These are phyloP conservation scores for Exocentrus adspersus DNA, from an alignment of 2,888 invertebrate genomes.

Conservation along the genomic window DNA sequence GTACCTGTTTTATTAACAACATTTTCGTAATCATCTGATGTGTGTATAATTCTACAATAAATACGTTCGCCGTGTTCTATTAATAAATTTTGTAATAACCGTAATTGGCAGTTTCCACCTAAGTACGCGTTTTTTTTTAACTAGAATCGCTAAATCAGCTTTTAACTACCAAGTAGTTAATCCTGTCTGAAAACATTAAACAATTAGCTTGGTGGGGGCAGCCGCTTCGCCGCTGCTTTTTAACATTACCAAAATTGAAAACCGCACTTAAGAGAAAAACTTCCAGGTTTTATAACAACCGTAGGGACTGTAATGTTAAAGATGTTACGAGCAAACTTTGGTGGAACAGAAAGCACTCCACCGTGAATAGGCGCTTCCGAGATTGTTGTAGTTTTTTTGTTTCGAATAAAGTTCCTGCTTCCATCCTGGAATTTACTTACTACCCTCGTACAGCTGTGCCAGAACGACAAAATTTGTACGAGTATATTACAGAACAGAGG, in stretches of 20 bases:
- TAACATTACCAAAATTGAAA: conserved; percentile 13
- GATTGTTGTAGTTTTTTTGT: neutral
- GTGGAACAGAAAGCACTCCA: neutral
- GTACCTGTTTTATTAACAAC: no score
- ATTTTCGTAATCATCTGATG: no score
- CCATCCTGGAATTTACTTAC: neutral
- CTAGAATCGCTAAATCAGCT: no score
- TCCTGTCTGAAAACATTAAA: neutral
- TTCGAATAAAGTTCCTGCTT: neutral
- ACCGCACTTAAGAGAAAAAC: conserved; percentile 11
- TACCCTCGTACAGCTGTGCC: neutral
- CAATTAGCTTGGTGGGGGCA: neutral
- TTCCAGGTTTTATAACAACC: conserved; percentile 2
- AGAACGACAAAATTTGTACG: no score
- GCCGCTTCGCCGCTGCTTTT: neutral
- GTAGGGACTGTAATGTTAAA: neutral
- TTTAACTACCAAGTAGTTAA: no score
- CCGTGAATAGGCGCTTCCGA: neutral
- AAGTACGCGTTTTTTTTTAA: no score
- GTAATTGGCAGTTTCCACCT: no score
- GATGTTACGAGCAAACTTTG: conserved; percentile 7
- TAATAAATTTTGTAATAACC: no score
- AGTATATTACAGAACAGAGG: no score
- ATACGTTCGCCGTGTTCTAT: no score
- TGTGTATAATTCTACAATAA: no score